These are phyloP conservation scores for Camponotus floridanus DNA, from an alignment of 1,140 invertebrate genomes.

Conservation along the genomic window DNA sequence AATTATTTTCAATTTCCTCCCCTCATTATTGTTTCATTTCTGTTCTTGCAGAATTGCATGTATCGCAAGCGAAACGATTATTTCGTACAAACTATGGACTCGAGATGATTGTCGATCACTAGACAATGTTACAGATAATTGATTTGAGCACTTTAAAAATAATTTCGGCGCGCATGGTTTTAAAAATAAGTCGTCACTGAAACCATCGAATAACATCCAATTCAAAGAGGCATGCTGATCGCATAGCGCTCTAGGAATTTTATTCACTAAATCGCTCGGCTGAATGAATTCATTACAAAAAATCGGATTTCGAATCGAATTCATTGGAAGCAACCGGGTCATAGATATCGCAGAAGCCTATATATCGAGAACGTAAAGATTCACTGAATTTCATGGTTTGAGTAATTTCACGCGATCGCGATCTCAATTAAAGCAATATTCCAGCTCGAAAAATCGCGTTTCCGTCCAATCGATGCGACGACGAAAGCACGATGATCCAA, in stretches of 20 bases:
- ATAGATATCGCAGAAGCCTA: constrained; percentile 40
- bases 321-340: constrained; percentile 47
- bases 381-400: constrained; percentile 64
- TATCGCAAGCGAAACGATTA: not conserved
- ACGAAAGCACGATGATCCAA: constrained; percentile 29
- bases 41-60: not conserved
- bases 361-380: constrained; percentile 56
- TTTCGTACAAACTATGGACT: not conserved
- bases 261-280: constrained; percentile 61
- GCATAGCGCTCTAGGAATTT: constrained; percentile 57
- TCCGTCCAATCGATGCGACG: constrained; percentile 21
- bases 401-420: constrained; percentile 64
- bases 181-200: constrained; percentile 57
- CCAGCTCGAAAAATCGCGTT: constrained; percentile 58
- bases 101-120: not conserved
- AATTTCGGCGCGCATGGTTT: constrained; percentile 1
- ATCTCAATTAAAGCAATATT: constrained; percentile 64
- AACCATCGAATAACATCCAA: constrained; percentile 26
- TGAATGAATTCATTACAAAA: constrained; percentile 63
- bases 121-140: not conserved
- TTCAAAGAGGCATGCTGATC: constrained; percentile 32
- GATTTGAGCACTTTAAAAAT: not conserved
- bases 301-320: constrained; percentile 63
- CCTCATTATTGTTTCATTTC: not conserved
- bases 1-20: constrained; percentile 13